These are phyloP conservation scores for Glaucomys volans DNA, from an alignment of 2,113 vertebrate genomes.

Conservation along the genomic window DNA sequence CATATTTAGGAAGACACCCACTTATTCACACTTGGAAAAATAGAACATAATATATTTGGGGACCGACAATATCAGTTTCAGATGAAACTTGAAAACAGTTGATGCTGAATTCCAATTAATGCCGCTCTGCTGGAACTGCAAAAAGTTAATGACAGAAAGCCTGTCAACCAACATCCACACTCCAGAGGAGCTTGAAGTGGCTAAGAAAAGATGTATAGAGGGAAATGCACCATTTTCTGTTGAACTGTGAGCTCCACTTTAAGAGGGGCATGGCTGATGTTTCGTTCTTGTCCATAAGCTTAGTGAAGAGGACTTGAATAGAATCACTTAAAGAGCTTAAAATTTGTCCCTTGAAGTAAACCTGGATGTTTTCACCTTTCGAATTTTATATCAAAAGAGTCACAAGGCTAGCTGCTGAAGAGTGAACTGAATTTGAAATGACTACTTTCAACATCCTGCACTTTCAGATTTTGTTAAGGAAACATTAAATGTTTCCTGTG, in stretches of 20 bases:
- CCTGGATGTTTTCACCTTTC: not conserved
- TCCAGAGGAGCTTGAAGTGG: not conserved
- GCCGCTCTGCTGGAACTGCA: not conserved
- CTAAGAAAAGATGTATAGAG: not conserved
- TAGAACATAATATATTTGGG: not conserved
- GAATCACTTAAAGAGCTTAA: not conserved
- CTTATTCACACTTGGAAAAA: not conserved
- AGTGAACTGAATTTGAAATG: not conserved
- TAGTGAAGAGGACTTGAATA: not conserved
- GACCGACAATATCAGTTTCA: not conserved
- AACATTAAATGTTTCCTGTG: not conserved
- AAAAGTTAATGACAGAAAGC: conserved; percentile 17
- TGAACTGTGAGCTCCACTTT: not conserved
- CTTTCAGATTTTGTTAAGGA: not conserved
- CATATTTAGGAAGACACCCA: not conserved
- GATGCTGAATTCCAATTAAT: not conserved
- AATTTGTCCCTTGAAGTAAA: not conserved
- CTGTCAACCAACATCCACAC: not conserved
- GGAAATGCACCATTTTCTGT: not conserved
- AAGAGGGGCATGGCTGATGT: not conserved
- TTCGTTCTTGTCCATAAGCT: not conserved
- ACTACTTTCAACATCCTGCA: not conserved
- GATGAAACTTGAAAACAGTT: not conserved
- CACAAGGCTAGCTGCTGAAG: not conserved
- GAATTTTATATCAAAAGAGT: not conserved